Evolutionary conservation across 1,140 invertebrate species (phyloP).

Genomic region (Antheraea mylitta): DNA sequence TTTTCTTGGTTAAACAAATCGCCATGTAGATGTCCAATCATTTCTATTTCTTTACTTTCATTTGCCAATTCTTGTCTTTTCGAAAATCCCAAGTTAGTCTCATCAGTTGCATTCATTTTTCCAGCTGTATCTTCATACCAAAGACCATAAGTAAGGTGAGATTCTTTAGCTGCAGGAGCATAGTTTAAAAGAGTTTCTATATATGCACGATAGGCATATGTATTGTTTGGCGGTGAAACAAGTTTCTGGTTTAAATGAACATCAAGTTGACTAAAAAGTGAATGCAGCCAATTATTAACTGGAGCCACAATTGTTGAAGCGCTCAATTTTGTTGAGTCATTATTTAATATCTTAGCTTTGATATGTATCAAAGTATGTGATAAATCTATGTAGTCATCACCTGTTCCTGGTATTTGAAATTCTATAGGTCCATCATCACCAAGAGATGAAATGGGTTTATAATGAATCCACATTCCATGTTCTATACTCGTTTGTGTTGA

Average conservation of each 20-base stretch:
- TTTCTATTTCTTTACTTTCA: constrained; percentile 36
- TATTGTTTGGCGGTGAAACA: constrained; percentile 12
- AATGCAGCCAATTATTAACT: constrained; percentile 63
- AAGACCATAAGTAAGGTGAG: too few species aligned
- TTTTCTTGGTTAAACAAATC: constrained; percentile 62
- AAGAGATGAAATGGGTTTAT: constrained; percentile 62
- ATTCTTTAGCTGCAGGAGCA: constrained; percentile 21
- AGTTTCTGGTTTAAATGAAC: constrained; percentile 42
- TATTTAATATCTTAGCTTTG: constrained; percentile 40
- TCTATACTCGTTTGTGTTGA: constrained; percentile 65
- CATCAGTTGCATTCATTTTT: too few species aligned
- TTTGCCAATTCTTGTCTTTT: constrained; percentile 21
- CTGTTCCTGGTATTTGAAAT: constrained; percentile 54
- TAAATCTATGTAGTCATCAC: constrained; percentile 59
- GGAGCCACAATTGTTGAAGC: constrained; percentile 16
- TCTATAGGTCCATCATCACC: constrained; percentile 45
- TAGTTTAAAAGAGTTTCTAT: not conserved
- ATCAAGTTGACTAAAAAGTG: constrained; percentile 63
- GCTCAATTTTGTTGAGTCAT: constrained; percentile 27
- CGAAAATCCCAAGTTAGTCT: too few species aligned
- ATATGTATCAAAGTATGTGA: constrained; percentile 56
- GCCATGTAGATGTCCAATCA: constrained; percentile 41
- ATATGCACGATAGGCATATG: constrained; percentile 13
- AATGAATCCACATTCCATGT: constrained; percentile 46
- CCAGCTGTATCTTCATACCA: too few species aligned